Evolutionary conservation across 2,888 invertebrate species (phyloP).

Genomic region (Dimorphilus gyrociliatus): DNA sequence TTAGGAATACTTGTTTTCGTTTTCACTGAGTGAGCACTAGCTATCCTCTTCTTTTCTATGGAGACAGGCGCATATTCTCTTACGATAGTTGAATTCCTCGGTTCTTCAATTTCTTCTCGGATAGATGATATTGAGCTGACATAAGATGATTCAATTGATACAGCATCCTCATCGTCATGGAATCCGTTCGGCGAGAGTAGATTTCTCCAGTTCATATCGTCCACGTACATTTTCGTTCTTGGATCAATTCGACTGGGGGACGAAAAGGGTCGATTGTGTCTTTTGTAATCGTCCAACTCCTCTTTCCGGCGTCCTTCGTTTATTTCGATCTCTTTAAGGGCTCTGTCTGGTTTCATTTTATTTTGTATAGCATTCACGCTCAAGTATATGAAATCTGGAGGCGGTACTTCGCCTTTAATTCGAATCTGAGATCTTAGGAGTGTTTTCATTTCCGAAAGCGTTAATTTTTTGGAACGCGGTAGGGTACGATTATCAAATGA

Average conservation of each 20-base stretch:
- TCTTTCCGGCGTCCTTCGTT: slow-evolving; percentile 11
- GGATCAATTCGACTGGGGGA: slow-evolving; percentile 31
- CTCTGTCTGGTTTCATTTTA: slow-evolving; percentile 19
- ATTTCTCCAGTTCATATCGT: slow-evolving; percentile 19
- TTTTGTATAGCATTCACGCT: slow-evolving; percentile 29
- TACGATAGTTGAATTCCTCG: no score
- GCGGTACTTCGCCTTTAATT: slow-evolving; percentile 21
- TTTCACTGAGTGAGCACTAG: no score
- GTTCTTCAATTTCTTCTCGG: no score
- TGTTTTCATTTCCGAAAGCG: slow-evolving; percentile 28
- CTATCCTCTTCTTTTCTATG: no score
- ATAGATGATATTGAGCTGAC: no score
- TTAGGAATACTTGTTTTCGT: no score
- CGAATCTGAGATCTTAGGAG: slow-evolving; percentile 31
- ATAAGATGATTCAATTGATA: no score
- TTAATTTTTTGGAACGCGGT: slow-evolving; percentile 18
- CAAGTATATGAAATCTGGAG: slow-evolving; percentile 33
- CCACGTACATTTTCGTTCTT: slow-evolving; percentile 21
- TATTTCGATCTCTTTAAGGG: slow-evolving; percentile 17
- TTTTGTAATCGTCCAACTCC: slow-evolving; percentile 4
- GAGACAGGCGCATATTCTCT: no score
- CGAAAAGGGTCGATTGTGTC: slow-evolving; percentile 19
- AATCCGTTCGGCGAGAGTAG: no score
- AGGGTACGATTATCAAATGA: slow-evolving; percentile 28
- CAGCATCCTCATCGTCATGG: no score